These are phyloP conservation scores for Nomada fabriciana DNA, from an alignment of 2,888 invertebrate genomes.

Conservation along the genomic window DNA sequence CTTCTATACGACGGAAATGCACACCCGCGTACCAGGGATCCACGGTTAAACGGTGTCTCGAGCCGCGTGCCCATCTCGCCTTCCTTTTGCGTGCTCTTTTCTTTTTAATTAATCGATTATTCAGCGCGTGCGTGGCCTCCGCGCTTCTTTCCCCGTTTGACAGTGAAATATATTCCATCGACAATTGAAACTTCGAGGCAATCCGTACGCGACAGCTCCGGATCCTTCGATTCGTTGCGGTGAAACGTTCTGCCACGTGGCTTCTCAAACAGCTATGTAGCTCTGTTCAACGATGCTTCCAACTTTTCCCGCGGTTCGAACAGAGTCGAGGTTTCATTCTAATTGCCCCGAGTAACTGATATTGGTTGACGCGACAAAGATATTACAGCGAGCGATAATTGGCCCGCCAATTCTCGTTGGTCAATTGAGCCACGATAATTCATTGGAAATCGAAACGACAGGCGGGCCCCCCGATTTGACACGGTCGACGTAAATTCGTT, in stretches of 20 bases:
- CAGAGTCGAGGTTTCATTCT: not conserved
- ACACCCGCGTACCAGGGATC: not conserved
- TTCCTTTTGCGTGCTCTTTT: too few species aligned
- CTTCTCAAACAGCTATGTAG: not conserved
- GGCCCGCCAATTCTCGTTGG: conserved; percentile 1
- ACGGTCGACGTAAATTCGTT: conserved; percentile 40
- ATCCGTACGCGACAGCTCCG: too few species aligned
- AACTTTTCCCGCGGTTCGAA: too few species aligned
- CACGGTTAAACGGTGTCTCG: not conserved
- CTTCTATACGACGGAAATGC: not conserved
- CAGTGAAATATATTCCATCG: too few species aligned
- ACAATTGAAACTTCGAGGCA: too few species aligned
- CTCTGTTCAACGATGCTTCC: too few species aligned
- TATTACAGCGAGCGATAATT: not conserved
- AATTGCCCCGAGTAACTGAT: not conserved
- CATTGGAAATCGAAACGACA: not conserved
- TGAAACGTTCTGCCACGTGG: not conserved
- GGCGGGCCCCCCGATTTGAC: conserved; percentile 25
- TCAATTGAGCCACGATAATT: conserved; percentile 17
- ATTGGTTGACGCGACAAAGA: not conserved
- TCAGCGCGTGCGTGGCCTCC: not conserved
- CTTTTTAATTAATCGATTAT: conserved; percentile 10
- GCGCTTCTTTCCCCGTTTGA: not conserved
- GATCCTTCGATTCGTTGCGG: not conserved
- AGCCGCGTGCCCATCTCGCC: not conserved